phyloP scores from a whole-genome alignment of 1,140 invertebrate genomes.

The Rhopalosiphum maidis region DNA sequence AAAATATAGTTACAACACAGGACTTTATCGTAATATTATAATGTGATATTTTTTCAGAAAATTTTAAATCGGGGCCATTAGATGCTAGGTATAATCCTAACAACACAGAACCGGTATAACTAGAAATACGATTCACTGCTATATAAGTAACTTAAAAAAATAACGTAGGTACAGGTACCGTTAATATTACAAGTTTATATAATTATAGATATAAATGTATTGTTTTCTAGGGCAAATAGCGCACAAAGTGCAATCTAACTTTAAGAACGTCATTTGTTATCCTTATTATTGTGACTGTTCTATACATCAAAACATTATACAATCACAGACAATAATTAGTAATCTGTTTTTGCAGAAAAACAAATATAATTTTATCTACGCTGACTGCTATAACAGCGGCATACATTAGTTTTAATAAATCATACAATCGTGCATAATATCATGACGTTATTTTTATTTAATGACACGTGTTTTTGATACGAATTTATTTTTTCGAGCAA shows the following conservation, averaged over 20 bases:
- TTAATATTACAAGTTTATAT: background rate
- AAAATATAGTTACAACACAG: background rate
- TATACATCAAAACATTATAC: background rate
- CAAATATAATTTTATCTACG: background rate
- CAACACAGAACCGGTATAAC: background rate
- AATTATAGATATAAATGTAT: background rate
- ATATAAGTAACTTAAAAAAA: background rate
- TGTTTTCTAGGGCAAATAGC: background rate
- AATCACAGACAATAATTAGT: background rate
- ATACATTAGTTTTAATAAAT: background rate
- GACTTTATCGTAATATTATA: background rate
- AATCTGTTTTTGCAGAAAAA: background rate
- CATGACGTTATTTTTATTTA: background rate
- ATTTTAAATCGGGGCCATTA: background rate
- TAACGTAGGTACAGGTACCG: background rate
- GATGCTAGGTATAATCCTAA: background rate
- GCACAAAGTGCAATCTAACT: background rate
- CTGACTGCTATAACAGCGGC: background rate
- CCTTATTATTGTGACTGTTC: background rate
- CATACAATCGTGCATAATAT: background rate
- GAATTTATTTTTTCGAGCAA: too few relatives aligned
- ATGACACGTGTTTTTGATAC: background rate
- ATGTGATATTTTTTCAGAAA: background rate
- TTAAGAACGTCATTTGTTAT: background rate
- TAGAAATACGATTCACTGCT: background rate